Base-by-base conservation (phyloP, 2,797 vertebrate genomes). In the Clarias fuscus region DNA sequence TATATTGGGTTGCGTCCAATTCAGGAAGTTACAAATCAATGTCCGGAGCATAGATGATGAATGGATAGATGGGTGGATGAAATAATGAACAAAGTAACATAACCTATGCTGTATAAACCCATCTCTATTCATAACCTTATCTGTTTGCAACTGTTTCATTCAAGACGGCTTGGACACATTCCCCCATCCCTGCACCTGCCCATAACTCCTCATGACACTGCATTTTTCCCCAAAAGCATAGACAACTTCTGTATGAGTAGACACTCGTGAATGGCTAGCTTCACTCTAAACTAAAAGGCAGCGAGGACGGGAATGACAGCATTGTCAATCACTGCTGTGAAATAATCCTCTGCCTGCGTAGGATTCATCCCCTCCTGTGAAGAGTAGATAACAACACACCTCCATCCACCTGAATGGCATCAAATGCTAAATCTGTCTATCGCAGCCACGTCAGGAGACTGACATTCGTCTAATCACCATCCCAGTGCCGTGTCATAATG, bases 391-490 rank as follows among this genome's bases (percentile, higher is more conserved):
- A 93, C 94, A 93, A 92, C 94, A 94, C 94, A 94, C 94, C 91
- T 86, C 43, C 94, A 92, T 94, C 95, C 93, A 94, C 94, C 92
- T 86, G 88, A 93, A 96, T 94, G 95, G 92, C 95, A 93, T 95
- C 93, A 86, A 83, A 91, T 84, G 90, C 92, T 93, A 96, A 94
- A 96, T 96, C 96, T 96, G 96, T 96, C 96, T 95, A 93, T 97
- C 96, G 93, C 92, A 94, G 93, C 94, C 89, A 91, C 94, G 94
- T 94, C 95, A 95, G 96, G 93, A 95, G 96, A 96, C 95, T 95
- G 97, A 96, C 95, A 95, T 94, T 94, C 90, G 92, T 95, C 96
- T 97, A 89, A 90, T 90, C 88, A 89, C 89, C 86, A 61, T 82
- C 83, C 88, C 58, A 82, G 80, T 89, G 86, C 84, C 85, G 81